phyloP scores from a whole-genome alignment of 2,113 vertebrate species.

The Himantopus leucocephalus region DNA sequence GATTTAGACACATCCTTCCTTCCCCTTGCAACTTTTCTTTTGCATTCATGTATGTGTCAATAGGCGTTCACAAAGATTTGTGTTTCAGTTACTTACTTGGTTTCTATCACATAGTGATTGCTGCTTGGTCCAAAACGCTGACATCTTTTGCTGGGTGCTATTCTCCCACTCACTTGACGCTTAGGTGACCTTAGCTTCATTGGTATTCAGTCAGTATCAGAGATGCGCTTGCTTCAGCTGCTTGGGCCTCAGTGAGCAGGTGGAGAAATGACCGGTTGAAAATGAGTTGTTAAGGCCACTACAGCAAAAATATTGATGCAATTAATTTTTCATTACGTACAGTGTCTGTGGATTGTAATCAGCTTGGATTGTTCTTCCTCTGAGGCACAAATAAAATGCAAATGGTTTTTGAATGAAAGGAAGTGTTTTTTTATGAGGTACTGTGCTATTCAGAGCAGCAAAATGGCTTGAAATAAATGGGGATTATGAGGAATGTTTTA shows the following conservation, averaged over 20 bases:
- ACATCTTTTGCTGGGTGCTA: slow-evolving; percentile 47
- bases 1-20: slow-evolving; percentile 20
- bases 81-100: slow-evolving; percentile 11
- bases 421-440: slow-evolving; percentile 69
- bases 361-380: slow-evolving; percentile 76
- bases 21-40: not conserved
- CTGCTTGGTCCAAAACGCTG: slow-evolving; percentile 61
- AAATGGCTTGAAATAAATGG: slow-evolving; percentile 68
- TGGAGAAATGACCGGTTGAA: slow-evolving; percentile 81
- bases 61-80: slow-evolving; percentile 18
- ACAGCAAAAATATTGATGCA: slow-evolving; percentile 83
- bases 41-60: not conserved
- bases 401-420: slow-evolving; percentile 70
- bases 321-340: slow-evolving; percentile 86
- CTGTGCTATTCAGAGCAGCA: slow-evolving; percentile 35
- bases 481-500: slow-evolving; percentile 63
- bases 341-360: slow-evolving; percentile 78
- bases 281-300: slow-evolving; percentile 83
- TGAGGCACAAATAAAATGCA: slow-evolving; percentile 79
- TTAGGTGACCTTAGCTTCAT: slow-evolving; percentile 75
- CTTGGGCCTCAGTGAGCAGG: slow-evolving; percentile 76
- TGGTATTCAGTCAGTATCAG: slow-evolving; percentile 76
- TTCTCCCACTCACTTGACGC: not conserved
- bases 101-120: slow-evolving; percentile 36
- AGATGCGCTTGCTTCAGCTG: slow-evolving; percentile 75